phyloP scores from a whole-genome alignment of 2,797 vertebrate species.

The Gambusia yucatana region DNA sequence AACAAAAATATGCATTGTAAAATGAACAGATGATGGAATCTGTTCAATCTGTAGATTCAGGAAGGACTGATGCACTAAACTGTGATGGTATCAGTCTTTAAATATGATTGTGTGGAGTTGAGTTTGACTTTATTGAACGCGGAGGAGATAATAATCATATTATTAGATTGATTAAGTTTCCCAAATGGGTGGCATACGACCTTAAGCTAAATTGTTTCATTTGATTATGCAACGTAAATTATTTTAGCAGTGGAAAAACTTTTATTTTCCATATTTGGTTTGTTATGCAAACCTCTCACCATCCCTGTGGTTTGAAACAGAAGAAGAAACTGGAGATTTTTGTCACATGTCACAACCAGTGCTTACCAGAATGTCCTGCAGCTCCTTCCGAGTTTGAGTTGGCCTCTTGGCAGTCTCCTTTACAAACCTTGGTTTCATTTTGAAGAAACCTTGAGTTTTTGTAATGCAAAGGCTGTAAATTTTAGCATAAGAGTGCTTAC shows the following conservation, averaged over 20 bases:
- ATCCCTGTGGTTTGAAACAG: not conserved
- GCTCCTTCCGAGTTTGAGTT: not conserved
- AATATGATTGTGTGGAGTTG: no score
- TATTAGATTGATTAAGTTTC: not conserved
- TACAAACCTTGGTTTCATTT: not conserved
- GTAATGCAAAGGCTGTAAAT: not conserved
- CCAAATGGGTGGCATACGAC: not conserved
- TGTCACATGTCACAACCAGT: not conserved
- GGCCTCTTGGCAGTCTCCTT: not conserved
- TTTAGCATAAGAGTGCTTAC: not conserved
- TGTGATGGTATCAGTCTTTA: no score
- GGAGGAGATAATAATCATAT: not conserved
- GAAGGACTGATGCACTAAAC: not conserved
- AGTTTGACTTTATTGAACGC: no score
- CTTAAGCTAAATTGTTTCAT: not conserved
- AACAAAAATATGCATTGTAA: not conserved
- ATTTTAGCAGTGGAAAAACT: not conserved
- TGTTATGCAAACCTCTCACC: not conserved
- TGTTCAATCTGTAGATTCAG: not conserved
- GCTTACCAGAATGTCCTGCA: not conserved
- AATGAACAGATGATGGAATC: not conserved
- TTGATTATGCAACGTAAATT: not conserved
- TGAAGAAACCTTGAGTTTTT: not conserved
- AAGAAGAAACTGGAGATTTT: not conserved
- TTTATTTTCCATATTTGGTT: not conserved